Base-by-base conservation (phyloP, 2,113 vertebrate genomes). In the Pygoscelis adeliae region DNA sequence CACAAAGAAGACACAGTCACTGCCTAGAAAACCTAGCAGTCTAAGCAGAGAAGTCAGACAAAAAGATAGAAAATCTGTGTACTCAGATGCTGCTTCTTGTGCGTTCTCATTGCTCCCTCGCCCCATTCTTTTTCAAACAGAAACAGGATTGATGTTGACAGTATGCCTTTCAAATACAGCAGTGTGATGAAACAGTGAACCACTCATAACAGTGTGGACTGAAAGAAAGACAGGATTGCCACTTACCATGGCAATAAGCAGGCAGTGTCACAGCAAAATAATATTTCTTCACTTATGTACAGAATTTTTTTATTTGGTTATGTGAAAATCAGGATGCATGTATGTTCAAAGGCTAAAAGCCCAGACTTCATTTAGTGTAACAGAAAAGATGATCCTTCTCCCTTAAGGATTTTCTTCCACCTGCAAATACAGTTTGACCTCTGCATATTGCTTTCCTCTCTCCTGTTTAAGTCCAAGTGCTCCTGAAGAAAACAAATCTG, bases 141-240 rank as follows among this genome's bases (percentile, higher is more conserved):
- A 83, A 87, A 25, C 59, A 78, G 26, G 42, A 89, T 50, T 91
- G 77, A 92, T 91, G 87, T 53, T 89, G 94, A 94, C 76, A 94
- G 63, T 70, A 58, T 78, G 72, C 32, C 52, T 97, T 90, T 91
- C 65, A 95, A 95, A 91, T 71, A 62, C 38, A 94, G 50, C 38
- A 62, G 42, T 52, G 44, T 87, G 53, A 67, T 95, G 72, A 89
- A 94, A 94, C 30, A 74, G 32, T 46, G 67, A 94, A 84, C 50
- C 23, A 71, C 52, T 93, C 42, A 13, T 49, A 94, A 67, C 11
- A 84, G 9, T 30, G 38, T 59, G 52, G 91, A 82, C 55, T 61
- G 49, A 93, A 82, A 93, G 77, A 81, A 87, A 96, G 72, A 89
- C 63, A 89, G 44, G 50, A 74, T 91, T 94, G 46, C 36, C 36